Conservation (phyloP, 2,888 invertebrate species). For the Macrophya annulata region DNA sequence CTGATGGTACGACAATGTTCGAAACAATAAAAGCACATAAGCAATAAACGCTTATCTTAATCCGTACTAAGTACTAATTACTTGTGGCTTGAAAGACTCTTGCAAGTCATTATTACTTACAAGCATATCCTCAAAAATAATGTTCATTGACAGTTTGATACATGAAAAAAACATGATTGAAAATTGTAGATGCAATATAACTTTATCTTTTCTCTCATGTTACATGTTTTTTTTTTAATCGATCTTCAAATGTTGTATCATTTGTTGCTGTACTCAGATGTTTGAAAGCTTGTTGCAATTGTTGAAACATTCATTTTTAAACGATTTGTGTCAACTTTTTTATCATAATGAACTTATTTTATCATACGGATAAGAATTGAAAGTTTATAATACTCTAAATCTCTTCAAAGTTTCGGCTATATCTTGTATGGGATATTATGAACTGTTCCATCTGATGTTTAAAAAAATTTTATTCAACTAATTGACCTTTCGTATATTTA, state of each 20-base stretch:
- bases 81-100: constrained; percentile 27
- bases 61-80: constrained; percentile 63
- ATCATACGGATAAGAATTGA: background rate
- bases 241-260: constrained; percentile 16
- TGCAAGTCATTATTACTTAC: constrained; percentile 56
- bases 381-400: background rate
- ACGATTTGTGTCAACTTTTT: background rate
- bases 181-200: constrained; percentile 21
- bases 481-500: constrained; percentile 29
- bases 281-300: background rate
- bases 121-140: constrained; percentile 67
- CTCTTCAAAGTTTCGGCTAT: background rate
- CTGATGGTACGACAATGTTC: constrained; percentile 72
- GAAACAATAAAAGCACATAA: constrained; percentile 57
- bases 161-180: constrained; percentile 37
- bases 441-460: background rate
- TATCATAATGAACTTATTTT: background rate
- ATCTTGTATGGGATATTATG: background rate
- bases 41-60: constrained; percentile 61
- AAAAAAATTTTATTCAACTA: background rate
- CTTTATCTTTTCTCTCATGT: constrained; percentile 3
- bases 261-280: background rate
- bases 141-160: constrained; percentile 62
- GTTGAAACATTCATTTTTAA: background rate
- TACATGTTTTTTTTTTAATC: background rate